Evolutionary conservation across 2,888 invertebrate species (phyloP), one percentile per base, ranked within the genome.

Genomic region (Operophtera brumata): DNA sequence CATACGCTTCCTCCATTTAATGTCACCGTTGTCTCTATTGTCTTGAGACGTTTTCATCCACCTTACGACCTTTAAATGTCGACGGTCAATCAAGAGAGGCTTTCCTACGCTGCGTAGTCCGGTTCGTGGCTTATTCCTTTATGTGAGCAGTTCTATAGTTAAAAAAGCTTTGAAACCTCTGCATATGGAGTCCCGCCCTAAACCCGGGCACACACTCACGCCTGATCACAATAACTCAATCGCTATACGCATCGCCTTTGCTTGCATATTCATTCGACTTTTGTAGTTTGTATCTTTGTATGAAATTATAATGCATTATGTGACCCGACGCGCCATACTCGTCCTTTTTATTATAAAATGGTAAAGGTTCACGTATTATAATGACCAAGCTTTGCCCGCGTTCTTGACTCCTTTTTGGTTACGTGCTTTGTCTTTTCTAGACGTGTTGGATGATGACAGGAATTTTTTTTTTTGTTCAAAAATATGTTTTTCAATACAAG

Each of bases 271-370:
- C 89, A 90, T 90, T 86, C 79, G 79, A 74, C 71, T 72, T 71
- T 79, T 75, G 83, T 80, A 82, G 78, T 86, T 82, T 82, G 87
- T 89, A 88, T 89, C 88, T 86, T 88, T 87, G 88, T 90, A 89
- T 89, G 84, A 89, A 88, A 89, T 90, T 88, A 90, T 90, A 90
- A 89, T 88, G 86, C 86, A 87, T 88, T 86, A 87, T 86, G 80
- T 82, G 85, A 85, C 82, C 83, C 61, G 62, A 43, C 49, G 52
- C 58, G 55, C 54, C 47, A 47, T 57, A 58, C 50, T 54, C 59
- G 51, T 58, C 45, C 39, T 61, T 62, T 63, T 64, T 64, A 45
- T 57, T 57, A 61, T 62, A 66, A 68, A 67, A 64, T 55, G 42
- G 47, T 50, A 43, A 50, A 47, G 46, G 36, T 34, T 42, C 30